Conservation (phyloP, 2,888 invertebrate species). For the Dinocampus coccinellae region DNA sequence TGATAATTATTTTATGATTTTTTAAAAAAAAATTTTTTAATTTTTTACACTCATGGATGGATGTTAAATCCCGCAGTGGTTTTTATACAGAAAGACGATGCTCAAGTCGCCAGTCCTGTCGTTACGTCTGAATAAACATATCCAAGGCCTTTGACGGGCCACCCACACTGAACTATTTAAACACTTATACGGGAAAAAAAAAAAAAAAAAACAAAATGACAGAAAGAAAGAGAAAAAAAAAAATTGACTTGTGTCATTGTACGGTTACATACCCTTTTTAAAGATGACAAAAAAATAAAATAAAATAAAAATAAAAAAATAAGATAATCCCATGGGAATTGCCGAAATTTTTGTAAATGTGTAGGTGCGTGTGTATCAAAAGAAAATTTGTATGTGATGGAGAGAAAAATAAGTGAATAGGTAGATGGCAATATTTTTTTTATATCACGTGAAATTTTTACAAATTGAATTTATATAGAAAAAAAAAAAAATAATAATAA, state of each 20-base stretch:
- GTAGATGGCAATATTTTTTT: no score
- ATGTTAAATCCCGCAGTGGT: conserved; percentile 51
- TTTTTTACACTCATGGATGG: conserved; percentile 60
- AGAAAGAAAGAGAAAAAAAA: no score
- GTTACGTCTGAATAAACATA: conserved; percentile 67
- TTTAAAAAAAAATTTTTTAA: no score
- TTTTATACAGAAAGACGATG: conserved; percentile 30
- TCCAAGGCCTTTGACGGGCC: conserved; percentile 63
- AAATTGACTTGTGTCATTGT: conserved; percentile 49
- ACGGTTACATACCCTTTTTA: conserved; percentile 41
- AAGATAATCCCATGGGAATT: conserved; percentile 22
- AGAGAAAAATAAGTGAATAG: no score
- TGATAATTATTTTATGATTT: no score
- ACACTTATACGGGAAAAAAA: conserved; percentile 63
- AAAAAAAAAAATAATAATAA: no score
- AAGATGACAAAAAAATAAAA: conserved; percentile 33
- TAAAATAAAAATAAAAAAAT: conserved; percentile 39
- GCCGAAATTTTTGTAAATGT: neutral
- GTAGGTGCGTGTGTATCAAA: no score
- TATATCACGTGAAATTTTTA: no score
- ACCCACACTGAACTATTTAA: conserved; percentile 65
- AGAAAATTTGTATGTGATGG: no score
- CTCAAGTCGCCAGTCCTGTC: conserved; percentile 51
- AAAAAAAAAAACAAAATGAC: no score
- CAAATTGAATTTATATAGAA: no score